Evolutionary conservation across 2,113 vertebrate genomes (phyloP).

Genomic region (Mastomys coucha): DNA sequence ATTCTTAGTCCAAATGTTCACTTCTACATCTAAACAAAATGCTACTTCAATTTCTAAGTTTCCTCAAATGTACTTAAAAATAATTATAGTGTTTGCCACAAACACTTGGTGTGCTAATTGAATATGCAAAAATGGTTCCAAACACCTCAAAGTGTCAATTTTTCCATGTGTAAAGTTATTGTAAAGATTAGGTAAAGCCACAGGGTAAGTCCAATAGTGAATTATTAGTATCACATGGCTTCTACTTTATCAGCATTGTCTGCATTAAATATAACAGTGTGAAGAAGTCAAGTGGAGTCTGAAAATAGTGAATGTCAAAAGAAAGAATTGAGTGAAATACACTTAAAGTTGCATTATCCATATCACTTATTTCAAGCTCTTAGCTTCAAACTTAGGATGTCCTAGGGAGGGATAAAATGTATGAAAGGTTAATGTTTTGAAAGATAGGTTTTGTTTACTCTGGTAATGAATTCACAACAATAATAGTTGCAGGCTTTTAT

Average conservation of each 20-base stretch:
- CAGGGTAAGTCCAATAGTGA: background rate
- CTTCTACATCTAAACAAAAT: background rate
- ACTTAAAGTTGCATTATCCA: background rate
- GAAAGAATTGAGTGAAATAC: background rate
- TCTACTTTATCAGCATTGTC: background rate
- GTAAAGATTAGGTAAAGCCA: background rate
- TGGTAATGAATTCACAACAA: background rate
- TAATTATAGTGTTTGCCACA: background rate
- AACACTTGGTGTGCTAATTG: background rate
- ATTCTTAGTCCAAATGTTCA: background rate
- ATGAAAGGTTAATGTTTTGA: background rate
- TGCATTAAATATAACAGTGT: background rate
- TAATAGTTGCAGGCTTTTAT: background rate
- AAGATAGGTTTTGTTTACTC: background rate
- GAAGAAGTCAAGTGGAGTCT: background rate
- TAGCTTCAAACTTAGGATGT: background rate
- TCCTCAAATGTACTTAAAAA: background rate
- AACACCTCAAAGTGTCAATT: background rate
- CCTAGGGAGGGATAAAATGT: background rate
- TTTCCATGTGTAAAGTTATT: background rate
- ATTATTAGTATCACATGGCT: background rate
- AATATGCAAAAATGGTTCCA: background rate
- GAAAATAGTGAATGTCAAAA: conserved; percentile 17
- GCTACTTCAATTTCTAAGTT: background rate
- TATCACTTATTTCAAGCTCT: background rate